A percentile compares a stretch with the other conserved stretches of the same genome.
Evolutionary conservation across 2,113 vertebrate genomes (phyloP).

Genomic region (Oncorhynchus tshawytscha): DNA sequence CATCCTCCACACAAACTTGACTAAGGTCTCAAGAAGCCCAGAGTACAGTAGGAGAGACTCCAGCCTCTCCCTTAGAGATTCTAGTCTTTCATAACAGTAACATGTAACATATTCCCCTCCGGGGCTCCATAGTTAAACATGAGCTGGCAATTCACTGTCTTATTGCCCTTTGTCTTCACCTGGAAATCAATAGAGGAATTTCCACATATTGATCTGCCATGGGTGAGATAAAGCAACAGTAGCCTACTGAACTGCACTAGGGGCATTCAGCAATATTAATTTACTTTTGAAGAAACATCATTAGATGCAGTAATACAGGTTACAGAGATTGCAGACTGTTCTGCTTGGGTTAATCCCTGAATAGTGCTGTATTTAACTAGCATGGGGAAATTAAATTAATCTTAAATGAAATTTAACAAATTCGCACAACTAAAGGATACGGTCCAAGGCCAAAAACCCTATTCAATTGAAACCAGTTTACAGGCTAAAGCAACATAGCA

Average conservation of each 20-base stretch:
- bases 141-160: conserved; percentile 40
- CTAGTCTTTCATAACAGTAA: conserved; percentile 42
- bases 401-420: no score
- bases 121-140: conserved; percentile 49
- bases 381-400: no score
- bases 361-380: no score
- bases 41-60: conserved; percentile 18
- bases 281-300: conserved; percentile 29
- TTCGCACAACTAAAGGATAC: no score
- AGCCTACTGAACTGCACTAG: conserved; percentile 25
- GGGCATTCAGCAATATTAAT: no score
- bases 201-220: background rate
- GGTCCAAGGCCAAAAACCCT: no score
- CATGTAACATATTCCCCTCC: conserved; percentile 25
- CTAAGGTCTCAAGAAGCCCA: no score
- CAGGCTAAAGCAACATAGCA: no score
- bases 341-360: no score
- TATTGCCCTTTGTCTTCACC: conserved; percentile 28
- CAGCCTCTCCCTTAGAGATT: conserved; percentile 31
- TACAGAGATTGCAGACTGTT: conserved; percentile 16
- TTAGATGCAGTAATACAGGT: conserved; percentile 33
- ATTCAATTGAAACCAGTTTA: no score
- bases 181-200: conserved; percentile 54
- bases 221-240: conserved; percentile 43
- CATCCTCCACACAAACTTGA: no score